Base-by-base conservation (phyloP, 2,888 invertebrate species). In the Coleophora deauratella region DNA sequence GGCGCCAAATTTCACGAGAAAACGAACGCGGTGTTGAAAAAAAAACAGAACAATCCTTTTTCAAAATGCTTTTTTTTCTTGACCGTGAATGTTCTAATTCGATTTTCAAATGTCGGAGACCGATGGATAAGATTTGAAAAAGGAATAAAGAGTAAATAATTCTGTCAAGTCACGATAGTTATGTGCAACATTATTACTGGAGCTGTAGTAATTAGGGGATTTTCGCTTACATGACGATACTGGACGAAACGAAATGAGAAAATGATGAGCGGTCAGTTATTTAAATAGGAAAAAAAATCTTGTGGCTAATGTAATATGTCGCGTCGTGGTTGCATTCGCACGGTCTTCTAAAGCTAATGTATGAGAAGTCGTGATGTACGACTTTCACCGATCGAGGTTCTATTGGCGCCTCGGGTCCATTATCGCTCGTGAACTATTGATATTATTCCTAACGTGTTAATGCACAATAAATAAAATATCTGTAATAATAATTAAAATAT, bases 1-100 rank as follows among this genome's bases (percentile, higher is more conserved):
- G 78, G 78, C 78, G 78, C 81, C 80, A 77, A 81, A 80, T 75
- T 78, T 81, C 76, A 81, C 76, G 74, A 80, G 78, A 77, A 60
- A 63, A 41, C 52, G 45, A 65, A 62, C 55, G 55, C 58, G 47
- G 47, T 53, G 46, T 46, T 49, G 47, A 35, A 56, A 51, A 54
- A 47, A 55, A 57, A 62, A 57, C 49, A 52, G 34, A 40, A 39
- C 42, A 43, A 50, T 42, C 46, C 47, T 44, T 51, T 60, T 64
- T 70, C 59, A 50, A 58, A 65, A 60, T 46, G 50, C 13, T 41
- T 38, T 11, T 40, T 50, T 53, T 48, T 46, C 46, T 33, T 38
- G 32, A 36, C n/a, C 6, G 4, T 36, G 28, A 36, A 46, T 42
- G 39, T 41, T 35, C 21, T 11, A 38, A 14, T 15, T 10, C 37